These are phyloP conservation scores for Agrotis exclamationis DNA, from an alignment of 2,888 invertebrate species.

Conservation along the genomic window DNA sequence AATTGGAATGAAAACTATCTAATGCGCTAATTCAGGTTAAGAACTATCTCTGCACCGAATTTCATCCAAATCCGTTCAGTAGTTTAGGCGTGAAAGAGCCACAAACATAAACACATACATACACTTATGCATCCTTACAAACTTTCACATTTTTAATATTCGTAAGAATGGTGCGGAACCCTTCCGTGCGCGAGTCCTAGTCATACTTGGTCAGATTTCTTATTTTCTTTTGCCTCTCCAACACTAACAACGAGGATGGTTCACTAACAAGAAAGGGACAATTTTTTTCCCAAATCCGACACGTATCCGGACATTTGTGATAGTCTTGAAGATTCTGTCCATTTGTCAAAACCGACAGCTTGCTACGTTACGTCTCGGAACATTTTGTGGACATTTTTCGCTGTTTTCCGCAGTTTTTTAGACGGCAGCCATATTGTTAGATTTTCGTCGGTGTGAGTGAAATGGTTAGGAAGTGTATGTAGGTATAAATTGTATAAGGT, in stretches of 20 bases:
- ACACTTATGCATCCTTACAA: too few relatives aligned
- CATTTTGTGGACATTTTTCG: conserved; percentile 52
- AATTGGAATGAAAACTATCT: too few relatives aligned
- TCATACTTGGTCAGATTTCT: background rate
- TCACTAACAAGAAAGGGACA: conserved; percentile 61
- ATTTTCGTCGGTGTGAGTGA: conserved; percentile 4
- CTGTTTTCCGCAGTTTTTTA: conserved; percentile 57
- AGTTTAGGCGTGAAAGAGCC: too few relatives aligned
- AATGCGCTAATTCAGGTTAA: too few relatives aligned
- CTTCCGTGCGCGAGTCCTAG: too few relatives aligned
- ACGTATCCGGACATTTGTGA: conserved; percentile 51
- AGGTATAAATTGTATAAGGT: too few relatives aligned
- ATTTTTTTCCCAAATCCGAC: conserved; percentile 65
- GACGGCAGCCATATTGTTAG: conserved; percentile 25
- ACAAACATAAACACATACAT: too few relatives aligned
- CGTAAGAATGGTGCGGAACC: too few relatives aligned
- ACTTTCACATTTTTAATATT: too few relatives aligned
- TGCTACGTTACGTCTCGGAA: conserved; percentile 57
- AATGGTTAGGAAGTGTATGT: background rate
- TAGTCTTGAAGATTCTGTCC: conserved; percentile 64
- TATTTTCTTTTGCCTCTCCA: conserved; percentile 39
- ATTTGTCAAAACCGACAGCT: conserved; percentile 75
- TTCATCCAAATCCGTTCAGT: too few relatives aligned
- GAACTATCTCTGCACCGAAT: too few relatives aligned
- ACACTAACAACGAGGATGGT: conserved; percentile 54